These are phyloP conservation scores for Catharus minimus DNA, from an alignment of 2,113 vertebrate species.

Conservation along the genomic window DNA sequence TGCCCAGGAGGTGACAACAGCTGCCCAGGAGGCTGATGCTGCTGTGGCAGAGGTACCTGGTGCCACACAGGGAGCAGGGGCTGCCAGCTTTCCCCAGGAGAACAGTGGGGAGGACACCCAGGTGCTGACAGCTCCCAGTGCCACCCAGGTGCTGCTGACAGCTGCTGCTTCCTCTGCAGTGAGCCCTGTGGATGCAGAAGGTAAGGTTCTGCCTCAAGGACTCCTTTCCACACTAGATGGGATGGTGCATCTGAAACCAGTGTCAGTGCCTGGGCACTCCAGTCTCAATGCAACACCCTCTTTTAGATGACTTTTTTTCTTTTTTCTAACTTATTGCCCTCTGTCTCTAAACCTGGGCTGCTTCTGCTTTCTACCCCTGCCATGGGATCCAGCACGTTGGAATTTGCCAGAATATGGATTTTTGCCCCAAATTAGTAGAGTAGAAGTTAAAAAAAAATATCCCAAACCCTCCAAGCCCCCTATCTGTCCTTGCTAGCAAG, in stretches of 20 bases:
- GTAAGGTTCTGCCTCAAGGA: neutral
- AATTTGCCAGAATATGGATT: neutral
- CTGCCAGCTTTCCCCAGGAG: neutral
- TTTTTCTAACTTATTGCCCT: neutral
- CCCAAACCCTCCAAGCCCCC: neutral
- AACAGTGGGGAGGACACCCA: neutral
- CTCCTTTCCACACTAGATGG: neutral
- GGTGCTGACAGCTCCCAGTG: neutral
- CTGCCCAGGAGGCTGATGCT: constrained; percentile 21
- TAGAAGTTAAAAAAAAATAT: neutral
- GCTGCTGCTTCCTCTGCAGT: neutral
- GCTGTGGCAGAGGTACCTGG: neutral
- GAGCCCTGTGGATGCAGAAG: constrained; percentile 22
- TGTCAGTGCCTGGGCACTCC: neutral
- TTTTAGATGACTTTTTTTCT: too few species aligned
- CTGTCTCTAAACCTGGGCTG: neutral
- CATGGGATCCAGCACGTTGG: rapidly evolving
- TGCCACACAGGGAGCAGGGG: neutral
- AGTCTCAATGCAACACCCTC: neutral
- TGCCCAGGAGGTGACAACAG: constrained; percentile 38
- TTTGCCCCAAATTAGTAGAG: neutral
- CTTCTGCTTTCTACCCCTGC: neutral
- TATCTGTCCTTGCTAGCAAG: neutral
- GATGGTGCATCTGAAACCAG: neutral
- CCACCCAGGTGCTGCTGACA: constrained; percentile 13